Evolutionary conservation across 2,888 invertebrate genomes (phyloP), one percentile per base, ranked within the genome.

Genomic region (Drosophila imparisetae): DNA sequence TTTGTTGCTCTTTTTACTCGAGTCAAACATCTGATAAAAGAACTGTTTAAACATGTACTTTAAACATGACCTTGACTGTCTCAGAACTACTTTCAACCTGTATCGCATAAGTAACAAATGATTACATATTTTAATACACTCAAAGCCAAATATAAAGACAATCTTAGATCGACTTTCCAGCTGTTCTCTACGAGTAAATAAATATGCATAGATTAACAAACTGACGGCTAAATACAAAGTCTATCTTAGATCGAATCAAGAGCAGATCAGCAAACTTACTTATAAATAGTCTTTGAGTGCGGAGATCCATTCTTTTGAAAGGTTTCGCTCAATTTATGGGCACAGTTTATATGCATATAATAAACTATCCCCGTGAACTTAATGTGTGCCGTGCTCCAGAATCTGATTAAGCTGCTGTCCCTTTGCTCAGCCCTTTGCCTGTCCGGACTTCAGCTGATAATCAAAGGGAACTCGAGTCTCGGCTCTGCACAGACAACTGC

Each of bases 391-490:
- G 30, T 53, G 38, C 52, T 57, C 11, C 55, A 38, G 42, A 45
- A 64, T 72, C 74, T 45, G 62, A 62, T 58, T 49, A 49, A 27
- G 34, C 8, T 49, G 57, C 24, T 45, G 40, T 40, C 36, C 24
- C 48, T 45, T 61, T 27, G 40, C 53, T 48, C 49, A 36, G 55
- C 52, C 18, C 36, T 4, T 18, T 36, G 15, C 40, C 27, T 57
- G 21, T 45, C 38, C 76, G 71, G 86, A 85, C 78, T 83, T 73
- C 71, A 62, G 71, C 72, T 74, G 86, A 86, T 86, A 89, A 90
- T 86, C 78, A 81, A 83, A 74, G 86, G 63, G 58, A 49, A 63
- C 52, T 60, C 59, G 32, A 45, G 45, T 24, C 45, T 45, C 15
- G 8, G 8, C 24, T 1, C 45, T 24, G 45, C 24, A 49, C 40